Evolutionary conservation across 2,113 vertebrate genomes (phyloP), one percentile per base, ranked within the genome.

Genomic region (Deroptyus accipitrinus): DNA sequence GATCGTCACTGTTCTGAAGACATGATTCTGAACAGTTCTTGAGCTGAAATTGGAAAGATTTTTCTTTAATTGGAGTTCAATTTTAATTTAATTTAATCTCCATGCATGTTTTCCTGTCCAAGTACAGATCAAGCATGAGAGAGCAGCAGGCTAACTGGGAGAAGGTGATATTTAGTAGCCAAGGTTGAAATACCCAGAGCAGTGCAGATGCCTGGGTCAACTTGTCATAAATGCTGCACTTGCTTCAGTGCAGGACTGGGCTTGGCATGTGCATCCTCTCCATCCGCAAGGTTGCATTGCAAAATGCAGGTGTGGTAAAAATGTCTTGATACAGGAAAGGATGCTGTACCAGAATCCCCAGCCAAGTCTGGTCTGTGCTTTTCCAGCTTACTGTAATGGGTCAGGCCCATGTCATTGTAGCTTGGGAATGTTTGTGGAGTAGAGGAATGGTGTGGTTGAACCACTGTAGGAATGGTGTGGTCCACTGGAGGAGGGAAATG

Each of bases 251-350:
- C 35, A 31, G 46, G 35, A 22, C 33, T 55, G 17, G 33, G 17
- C 25, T 30, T 33, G 33, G 37, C 33, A 23, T 24, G 55, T 18
- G 1, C 39, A 20, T 54, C 52, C 57, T 42, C n/a, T 62, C 27
- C 0, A 1, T 11, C 35, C 1, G 0, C 46, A 20, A 24, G 6
- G 28, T 2, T 85, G 69, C 37, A 4, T 2, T 79, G 67, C 44
- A 48, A 54, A 79, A 59, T 35, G 8, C 0, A 41, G 9, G 12
- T 37, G 11, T 24, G 11, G 8, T 77, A 63, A 42, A 59, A 77
- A 66, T 13, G 6, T 24, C 37, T 63, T 51, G 24, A 20, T 41
- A 22, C 6, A 54, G 55, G 39, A 31, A 17, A 70, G n/a, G 68
- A 30, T 54, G 39, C 79, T 31, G 4, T 59, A 15, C 41, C 20